Evolutionary conservation across 92 coral and sea anemone genomes (phyloP).

Genomic region (Parazoanthus darwini): DNA sequence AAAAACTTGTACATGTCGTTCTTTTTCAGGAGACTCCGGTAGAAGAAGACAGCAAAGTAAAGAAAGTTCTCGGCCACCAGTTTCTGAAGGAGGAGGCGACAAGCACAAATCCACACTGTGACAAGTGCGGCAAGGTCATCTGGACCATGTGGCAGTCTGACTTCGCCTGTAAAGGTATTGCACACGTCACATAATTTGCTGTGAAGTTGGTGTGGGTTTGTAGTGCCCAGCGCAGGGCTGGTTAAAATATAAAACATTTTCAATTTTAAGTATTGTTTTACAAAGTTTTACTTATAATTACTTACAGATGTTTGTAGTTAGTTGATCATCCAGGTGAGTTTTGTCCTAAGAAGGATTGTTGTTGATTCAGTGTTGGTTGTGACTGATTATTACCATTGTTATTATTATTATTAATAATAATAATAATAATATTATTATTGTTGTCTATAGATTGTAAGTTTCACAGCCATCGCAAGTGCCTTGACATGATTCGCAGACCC

Average conservation of each 20-base stretch:
- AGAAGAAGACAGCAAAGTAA: constrained; percentile 51
- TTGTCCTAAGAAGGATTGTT: too few species aligned
- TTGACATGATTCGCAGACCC: constrained; percentile 91
- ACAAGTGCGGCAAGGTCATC: constrained; percentile 88
- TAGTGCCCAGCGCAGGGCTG: too few species aligned
- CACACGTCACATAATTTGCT: neutral
- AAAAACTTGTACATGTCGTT: neutral
- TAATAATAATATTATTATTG: too few species aligned
- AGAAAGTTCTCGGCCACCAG: constrained; percentile 86
- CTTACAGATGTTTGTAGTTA: too few species aligned
- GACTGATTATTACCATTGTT: too few species aligned
- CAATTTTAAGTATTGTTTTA: too few species aligned
- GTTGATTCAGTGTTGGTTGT: too few species aligned
- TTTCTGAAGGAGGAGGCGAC: constrained; percentile 71
- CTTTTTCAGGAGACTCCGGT: constrained; percentile 58
- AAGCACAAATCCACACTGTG: constrained; percentile 65
- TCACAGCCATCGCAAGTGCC: constrained; percentile 85
- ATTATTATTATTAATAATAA: too few species aligned
- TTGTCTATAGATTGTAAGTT: constrained; percentile 78
- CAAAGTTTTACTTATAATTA: too few species aligned
- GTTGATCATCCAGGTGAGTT: too few species aligned
- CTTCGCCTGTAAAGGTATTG: constrained; percentile 80
- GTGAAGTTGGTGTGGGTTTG: neutral
- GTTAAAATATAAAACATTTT: too few species aligned
- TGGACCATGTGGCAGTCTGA: constrained; percentile 97